Evolutionary conservation across 2,797 vertebrate genomes (phyloP).

Genomic region (Danio aesculapii): DNA sequence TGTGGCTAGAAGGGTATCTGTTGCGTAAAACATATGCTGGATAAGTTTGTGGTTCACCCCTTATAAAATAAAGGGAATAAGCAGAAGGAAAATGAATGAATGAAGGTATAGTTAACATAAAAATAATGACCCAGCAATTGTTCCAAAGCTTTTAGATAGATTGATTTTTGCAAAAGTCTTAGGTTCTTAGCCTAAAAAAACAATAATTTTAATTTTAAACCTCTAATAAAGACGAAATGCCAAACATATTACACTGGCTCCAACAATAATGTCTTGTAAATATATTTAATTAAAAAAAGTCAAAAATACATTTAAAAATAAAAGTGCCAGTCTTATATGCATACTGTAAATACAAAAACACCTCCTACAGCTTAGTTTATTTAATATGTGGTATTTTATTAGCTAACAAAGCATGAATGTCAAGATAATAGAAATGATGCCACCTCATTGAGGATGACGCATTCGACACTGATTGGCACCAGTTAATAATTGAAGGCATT

Average conservation of each 20-base stretch:
- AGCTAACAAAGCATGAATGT: constrained; percentile 53
- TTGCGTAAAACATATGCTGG: too few relatives aligned
- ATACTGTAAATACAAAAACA: not conserved
- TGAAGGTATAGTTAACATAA: too few relatives aligned
- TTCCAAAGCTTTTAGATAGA: too few relatives aligned
- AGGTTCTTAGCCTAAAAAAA: not conserved
- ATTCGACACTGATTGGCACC: constrained; percentile 68
- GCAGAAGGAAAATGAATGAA: too few relatives aligned
- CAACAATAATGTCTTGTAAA: not conserved
- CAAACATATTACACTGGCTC: not conserved
- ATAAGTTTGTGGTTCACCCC: too few relatives aligned
- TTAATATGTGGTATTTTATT: not conserved
- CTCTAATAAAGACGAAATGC: not conserved
- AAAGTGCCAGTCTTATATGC: not conserved
- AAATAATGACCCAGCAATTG: too few relatives aligned
- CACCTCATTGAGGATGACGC: constrained; percentile 70
- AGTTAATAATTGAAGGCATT: constrained; percentile 79
- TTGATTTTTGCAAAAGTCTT: too few relatives aligned
- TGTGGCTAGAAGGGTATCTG: too few relatives aligned
- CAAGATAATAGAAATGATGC: constrained; percentile 64
- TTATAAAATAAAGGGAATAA: too few relatives aligned
- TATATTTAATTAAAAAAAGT: not conserved
- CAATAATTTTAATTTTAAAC: not conserved
- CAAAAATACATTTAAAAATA: not conserved
- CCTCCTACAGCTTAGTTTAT: not conserved